Conservation (phyloP, 1,140 invertebrate genomes). For the Telenomus remus region DNA sequence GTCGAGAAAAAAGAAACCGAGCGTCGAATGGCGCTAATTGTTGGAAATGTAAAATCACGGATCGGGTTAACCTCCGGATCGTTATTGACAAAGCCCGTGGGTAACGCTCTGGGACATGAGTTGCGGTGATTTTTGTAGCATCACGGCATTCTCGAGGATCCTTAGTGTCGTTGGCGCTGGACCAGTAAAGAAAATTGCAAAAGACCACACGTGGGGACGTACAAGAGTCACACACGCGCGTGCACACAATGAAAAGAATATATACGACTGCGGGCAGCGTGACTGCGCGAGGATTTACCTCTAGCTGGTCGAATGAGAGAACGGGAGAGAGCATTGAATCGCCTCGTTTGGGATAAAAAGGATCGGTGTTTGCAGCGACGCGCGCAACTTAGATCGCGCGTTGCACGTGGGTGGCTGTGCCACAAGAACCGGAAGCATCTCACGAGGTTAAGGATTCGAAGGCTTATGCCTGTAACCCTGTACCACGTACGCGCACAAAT, state of each 20-base stretch:
- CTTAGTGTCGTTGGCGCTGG: slow-evolving; percentile 49
- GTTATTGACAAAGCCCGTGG: slow-evolving; percentile 24
- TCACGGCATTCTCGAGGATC: slow-evolving; percentile 51
- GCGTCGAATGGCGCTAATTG: slow-evolving; percentile 13
- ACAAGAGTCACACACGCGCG: slow-evolving; percentile 51
- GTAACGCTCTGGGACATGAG: slow-evolving; percentile 21
- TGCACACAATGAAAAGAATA: slow-evolving; percentile 64
- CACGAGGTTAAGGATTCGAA: slow-evolving; percentile 61
- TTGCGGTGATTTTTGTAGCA: slow-evolving; percentile 43
- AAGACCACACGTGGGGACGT: slow-evolving; percentile 69
- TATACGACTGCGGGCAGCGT: slow-evolving; percentile 66
- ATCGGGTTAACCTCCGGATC: slow-evolving; percentile 12
- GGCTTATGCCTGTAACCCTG: slow-evolving; percentile 53
- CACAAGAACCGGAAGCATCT: slow-evolving; percentile 66
- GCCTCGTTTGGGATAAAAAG: slow-evolving; percentile 72
- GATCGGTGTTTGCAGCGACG: slow-evolving; percentile 64
- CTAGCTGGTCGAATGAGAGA: slow-evolving; percentile 31
- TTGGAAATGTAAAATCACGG: slow-evolving; percentile 13
- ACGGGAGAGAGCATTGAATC: slow-evolving; percentile 63
- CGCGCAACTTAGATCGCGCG: slow-evolving; percentile 32
- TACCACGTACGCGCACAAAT: slow-evolving; percentile 43
- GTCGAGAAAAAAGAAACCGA: neutral
- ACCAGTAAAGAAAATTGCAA: slow-evolving; percentile 67
- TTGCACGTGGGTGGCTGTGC: slow-evolving; percentile 66
- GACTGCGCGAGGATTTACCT: slow-evolving; percentile 69